Base-by-base conservation (phyloP, 2,888 invertebrate genomes). In the Phragmatobia fuliginosa region DNA sequence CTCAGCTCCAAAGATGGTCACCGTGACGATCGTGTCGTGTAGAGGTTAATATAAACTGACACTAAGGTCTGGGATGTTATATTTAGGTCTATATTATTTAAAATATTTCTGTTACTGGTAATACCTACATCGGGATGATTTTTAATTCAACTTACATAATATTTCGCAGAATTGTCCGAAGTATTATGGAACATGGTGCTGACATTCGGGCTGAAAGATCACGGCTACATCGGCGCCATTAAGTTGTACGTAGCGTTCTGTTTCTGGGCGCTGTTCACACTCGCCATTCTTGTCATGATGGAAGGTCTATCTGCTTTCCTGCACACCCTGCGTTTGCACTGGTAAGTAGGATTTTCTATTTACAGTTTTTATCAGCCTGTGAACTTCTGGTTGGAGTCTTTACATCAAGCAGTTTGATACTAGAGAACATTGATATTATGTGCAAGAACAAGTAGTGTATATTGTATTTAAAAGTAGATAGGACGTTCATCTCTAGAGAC, bases 221-320 rank as follows among this genome's bases (percentile, higher is more conserved):
- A 96, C 70, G 95, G 96, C 69, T 98, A 97, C 96, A 87, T 96
- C 28, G 98, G 98, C 66, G 97, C 97, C 62, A 94, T 98, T 68
- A 94, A 97, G 72, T 92, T 99, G 65, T 99, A 97, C 95, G 91
- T 97, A 31, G 96, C 98, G 58, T 99, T 99, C 95, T 97, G 96
- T 70, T 97, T 97, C 87, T 99, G 99, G 99, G 97, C 98, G 65
- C 95, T 96, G 41, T 96, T 99, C 78, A 99, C 99, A 0, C 96
- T 99, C 61, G 98, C 98, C 84, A 99, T 99, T 90, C 96, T 99
- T 73, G 98, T 99, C 77, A 96, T 99, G 87, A 99, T 99, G 99
- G 99, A 99, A 95, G 99, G 99, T 7, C 96, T 99, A 21, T 99
- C 99, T 18, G 99, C 99, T 59, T 99, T 99, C 96, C 96, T 99